A percentile compares a stretch with the other conserved stretches of the same genome.
Evolutionary conservation across 2,888 invertebrate species (phyloP).

Genomic region (Deilephila elpenor): DNA sequence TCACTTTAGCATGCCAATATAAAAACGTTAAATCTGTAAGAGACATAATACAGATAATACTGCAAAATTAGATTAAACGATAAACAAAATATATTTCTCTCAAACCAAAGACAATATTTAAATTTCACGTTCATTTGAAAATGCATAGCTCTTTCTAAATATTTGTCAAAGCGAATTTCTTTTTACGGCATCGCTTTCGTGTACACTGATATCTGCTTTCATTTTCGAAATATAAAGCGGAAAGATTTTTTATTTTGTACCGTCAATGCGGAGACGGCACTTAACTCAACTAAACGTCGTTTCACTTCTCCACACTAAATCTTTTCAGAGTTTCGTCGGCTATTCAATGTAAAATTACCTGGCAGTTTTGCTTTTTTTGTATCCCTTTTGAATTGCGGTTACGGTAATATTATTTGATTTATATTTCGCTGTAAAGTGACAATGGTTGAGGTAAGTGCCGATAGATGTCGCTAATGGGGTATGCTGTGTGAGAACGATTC

Average conservation of each 20-base stretch:
- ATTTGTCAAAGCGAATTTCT: not conserved
- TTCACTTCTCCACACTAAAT: constrained; percentile 9
- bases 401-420: constrained; percentile 3
- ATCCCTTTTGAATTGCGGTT: not conserved
- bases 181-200: not conserved
- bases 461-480: no score
- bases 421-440: not conserved
- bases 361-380: constrained; percentile 9
- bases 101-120: not conserved
- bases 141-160: not conserved
- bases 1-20: no score
- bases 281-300: constrained; percentile 12
- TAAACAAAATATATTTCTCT: no score
- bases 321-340: not conserved
- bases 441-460: not conserved
- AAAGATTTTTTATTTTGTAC: not conserved
- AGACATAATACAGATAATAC: no score
- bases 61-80: no score
- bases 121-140: not conserved
- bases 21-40: no score
- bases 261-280: constrained; percentile 1
- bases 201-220: constrained; percentile 2
- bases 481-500: no score
- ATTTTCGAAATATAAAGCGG: constrained; percentile 7
- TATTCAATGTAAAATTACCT: constrained; percentile 11